A percentile compares a stretch with the other conserved stretches of the same genome.
Conservation (phyloP, 2,888 invertebrate genomes). For the Caenorhabditis sinica region DNA sequence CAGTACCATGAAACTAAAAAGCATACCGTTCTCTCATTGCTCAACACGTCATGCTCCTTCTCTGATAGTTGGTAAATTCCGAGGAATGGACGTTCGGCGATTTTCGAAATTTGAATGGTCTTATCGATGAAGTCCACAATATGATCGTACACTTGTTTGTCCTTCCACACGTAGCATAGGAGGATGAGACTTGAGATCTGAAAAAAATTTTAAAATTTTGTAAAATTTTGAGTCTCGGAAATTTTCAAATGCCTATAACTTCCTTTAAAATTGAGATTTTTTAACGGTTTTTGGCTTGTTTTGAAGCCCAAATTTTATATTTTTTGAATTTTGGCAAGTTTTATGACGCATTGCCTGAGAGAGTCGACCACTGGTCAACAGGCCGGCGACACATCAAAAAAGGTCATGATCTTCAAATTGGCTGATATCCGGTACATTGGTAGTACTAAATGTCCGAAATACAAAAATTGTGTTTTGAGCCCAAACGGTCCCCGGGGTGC, state of each 20-base stretch:
- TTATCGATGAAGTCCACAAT: constrained; percentile 81
- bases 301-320: neutral
- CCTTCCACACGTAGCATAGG: constrained; percentile 73
- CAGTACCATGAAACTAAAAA: too few relatives aligned
- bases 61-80: constrained; percentile 79
- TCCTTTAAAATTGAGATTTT: neutral
- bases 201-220: constrained; percentile 30
- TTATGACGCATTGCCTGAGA: too few relatives aligned
- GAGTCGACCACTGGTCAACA: too few relatives aligned
- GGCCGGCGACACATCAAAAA: too few relatives aligned
- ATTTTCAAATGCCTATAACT: neutral
- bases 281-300: neutral
- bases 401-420: too few relatives aligned
- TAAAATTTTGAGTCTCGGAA: constrained; percentile 4
- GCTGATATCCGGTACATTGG: too few relatives aligned
- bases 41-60: constrained; percentile 76
- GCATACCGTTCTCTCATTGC: constrained; percentile 76
- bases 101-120: constrained; percentile 82
- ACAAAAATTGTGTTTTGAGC: too few relatives aligned
- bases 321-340: neutral
- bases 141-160: constrained; percentile 79
- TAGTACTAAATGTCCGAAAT: too few relatives aligned
- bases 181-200: constrained; percentile 67
- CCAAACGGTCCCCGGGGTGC: too few relatives aligned
- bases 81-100: constrained; percentile 79